These are phyloP conservation scores for Drosophila imparisetae DNA, from an alignment of 2,888 invertebrate species.

Conservation along the genomic window DNA sequence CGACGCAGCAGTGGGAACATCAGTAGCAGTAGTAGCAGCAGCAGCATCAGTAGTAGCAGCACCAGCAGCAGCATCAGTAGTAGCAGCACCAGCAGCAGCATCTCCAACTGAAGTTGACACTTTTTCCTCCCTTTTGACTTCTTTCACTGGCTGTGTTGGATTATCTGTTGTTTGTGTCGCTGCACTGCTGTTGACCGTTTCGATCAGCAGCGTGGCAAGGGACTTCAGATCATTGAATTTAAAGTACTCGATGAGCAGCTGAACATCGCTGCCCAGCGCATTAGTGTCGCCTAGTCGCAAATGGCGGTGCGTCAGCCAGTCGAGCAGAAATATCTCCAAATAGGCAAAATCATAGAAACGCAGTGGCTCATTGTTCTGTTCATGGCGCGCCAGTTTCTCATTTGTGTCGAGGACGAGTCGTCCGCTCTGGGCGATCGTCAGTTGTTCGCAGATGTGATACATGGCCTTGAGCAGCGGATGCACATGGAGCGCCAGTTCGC, in stretches of 20 bases:
- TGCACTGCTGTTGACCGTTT: constrained; percentile 64
- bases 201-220: constrained; percentile 65
- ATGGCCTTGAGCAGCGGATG: constrained; percentile 85
- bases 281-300: constrained; percentile 70
- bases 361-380: constrained; percentile 51
- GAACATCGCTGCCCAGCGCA: constrained; percentile 69
- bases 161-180: not conserved
- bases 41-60: not conserved
- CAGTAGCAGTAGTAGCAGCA: not conserved
- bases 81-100: not conserved
- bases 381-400: constrained; percentile 45
- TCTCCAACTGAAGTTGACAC: not conserved
- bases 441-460: constrained; percentile 85
- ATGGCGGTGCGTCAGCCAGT: constrained; percentile 78
- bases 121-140: too few species aligned
- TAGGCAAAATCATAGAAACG: constrained; percentile 76
- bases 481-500: constrained; percentile 82
- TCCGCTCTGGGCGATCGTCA: constrained; percentile 78
- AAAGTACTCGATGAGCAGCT: constrained; percentile 75
- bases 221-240: constrained; percentile 74
- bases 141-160: not conserved
- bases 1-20: not conserved
- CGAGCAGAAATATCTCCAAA: constrained; percentile 82
- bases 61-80: not conserved
- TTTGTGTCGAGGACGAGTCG: constrained; percentile 66